phyloP scores from a whole-genome alignment of 2,797 vertebrate species.

The Erpetoichthys calabaricus region DNA sequence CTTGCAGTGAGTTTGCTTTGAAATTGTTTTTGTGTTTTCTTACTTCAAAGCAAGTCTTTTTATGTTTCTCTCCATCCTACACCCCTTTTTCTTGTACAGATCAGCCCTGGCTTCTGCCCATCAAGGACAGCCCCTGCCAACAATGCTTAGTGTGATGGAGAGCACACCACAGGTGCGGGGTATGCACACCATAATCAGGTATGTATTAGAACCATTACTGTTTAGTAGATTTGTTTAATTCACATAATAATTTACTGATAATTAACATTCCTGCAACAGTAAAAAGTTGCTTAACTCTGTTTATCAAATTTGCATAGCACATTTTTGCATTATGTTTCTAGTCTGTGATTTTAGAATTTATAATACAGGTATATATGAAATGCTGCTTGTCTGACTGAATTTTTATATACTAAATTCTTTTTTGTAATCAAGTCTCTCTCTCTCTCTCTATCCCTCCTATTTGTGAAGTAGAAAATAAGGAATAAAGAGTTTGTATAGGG shows the following conservation, averaged over 20 bases:
- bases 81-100: constrained; percentile 27
- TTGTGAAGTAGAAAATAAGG: too few relatives aligned
- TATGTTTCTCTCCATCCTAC: not conserved
- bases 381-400: too few relatives aligned
- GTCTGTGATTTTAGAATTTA: not conserved
- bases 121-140: constrained; percentile 71
- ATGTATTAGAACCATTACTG: not conserved
- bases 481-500: too few relatives aligned
- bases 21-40: not conserved
- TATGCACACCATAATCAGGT: constrained; percentile 89
- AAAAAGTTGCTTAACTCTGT: too few relatives aligned
- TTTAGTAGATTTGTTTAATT: not conserved
- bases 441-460: too few relatives aligned
- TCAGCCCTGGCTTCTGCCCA: constrained; percentile 73
- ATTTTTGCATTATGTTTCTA: not conserved
- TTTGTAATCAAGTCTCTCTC: too few relatives aligned
- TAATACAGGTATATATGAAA: too few relatives aligned
- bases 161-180: constrained; percentile 72
- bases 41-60: not conserved
- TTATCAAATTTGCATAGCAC: not conserved
- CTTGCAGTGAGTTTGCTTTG: constrained; percentile 1
- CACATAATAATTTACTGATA: not conserved
- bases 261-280: not conserved
- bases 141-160: constrained; percentile 67
- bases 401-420: too few relatives aligned